Evolutionary conservation across 2,113 vertebrate genomes (phyloP).

Genomic region (Pseudolaguvia tuberculata): DNA sequence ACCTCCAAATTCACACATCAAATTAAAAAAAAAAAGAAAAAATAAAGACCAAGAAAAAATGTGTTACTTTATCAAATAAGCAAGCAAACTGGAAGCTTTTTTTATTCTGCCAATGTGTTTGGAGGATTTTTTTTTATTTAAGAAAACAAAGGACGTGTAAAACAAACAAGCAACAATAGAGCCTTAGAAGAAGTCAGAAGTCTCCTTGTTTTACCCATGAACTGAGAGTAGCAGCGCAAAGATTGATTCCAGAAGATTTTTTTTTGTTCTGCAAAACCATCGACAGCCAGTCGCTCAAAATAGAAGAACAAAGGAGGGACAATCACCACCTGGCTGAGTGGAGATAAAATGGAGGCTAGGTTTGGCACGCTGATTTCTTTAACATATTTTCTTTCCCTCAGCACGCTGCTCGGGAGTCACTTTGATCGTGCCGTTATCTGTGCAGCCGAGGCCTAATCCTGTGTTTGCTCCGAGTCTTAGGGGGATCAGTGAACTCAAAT

Average conservation of each 20-base stretch:
- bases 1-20: neutral
- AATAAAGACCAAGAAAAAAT: no score
- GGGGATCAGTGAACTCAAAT: slow-evolving; percentile 70
- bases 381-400: slow-evolving; percentile 66
- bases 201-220: slow-evolving; percentile 51
- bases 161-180: slow-evolving; percentile 44
- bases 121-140: neutral
- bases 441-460: slow-evolving; percentile 70
- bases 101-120: neutral
- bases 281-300: slow-evolving; percentile 58
- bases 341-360: slow-evolving; percentile 63
- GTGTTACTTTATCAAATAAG: no score
- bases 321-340: slow-evolving; percentile 58
- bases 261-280: slow-evolving; percentile 50
- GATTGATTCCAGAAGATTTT: slow-evolving; percentile 59
- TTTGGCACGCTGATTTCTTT: slow-evolving; percentile 57
- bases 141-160: slow-evolving; percentile 24
- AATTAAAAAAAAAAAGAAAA: slow-evolving; percentile 23
- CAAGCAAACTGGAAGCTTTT: slow-evolving; percentile 25
- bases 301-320: slow-evolving; percentile 61
- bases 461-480: slow-evolving; percentile 74
- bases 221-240: slow-evolving; percentile 49
- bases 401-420: slow-evolving; percentile 64
- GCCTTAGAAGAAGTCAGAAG: slow-evolving; percentile 50
- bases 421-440: slow-evolving; percentile 75